phyloP scores from a whole-genome alignment of 1,140 invertebrate species.

The Acyrthosiphon pisum region DNA sequence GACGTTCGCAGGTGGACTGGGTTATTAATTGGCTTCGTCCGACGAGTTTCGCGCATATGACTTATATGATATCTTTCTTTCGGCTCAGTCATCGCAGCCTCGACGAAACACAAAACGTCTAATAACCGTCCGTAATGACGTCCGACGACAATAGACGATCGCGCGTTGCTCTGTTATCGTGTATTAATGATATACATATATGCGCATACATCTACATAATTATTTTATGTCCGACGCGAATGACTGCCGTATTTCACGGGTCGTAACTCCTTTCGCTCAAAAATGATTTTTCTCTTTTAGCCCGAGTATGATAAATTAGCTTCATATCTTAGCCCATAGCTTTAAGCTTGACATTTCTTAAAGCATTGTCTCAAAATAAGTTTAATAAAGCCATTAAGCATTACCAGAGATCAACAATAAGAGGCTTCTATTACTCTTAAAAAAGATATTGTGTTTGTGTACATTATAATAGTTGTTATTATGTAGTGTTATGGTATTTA shows the following conservation, averaged over 20 bases:
- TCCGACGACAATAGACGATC: background rate
- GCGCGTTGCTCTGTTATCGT: background rate
- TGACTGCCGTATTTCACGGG: background rate
- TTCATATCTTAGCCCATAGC: background rate
- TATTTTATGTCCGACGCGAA: background rate
- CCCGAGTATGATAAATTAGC: background rate
- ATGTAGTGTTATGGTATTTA: too few relatives aligned
- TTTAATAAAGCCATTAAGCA: background rate
- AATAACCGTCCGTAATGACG: background rate
- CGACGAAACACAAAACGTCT: conserved; percentile 4
- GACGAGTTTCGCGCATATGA: background rate
- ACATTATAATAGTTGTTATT: background rate
- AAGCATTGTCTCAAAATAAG: background rate
- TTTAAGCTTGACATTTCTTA: background rate
- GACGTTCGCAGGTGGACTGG: background rate
- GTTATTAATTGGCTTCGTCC: background rate
- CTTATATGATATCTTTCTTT: background rate
- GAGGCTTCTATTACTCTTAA: background rate
- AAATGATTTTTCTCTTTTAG: background rate
- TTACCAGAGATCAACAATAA: background rate
- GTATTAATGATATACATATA: background rate
- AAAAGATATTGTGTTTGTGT: background rate
- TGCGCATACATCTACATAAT: background rate
- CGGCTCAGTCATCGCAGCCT: background rate
- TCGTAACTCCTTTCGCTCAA: background rate